Base-by-base conservation (phyloP, 1,140 invertebrate genomes). In the Heliconius melpomene region DNA sequence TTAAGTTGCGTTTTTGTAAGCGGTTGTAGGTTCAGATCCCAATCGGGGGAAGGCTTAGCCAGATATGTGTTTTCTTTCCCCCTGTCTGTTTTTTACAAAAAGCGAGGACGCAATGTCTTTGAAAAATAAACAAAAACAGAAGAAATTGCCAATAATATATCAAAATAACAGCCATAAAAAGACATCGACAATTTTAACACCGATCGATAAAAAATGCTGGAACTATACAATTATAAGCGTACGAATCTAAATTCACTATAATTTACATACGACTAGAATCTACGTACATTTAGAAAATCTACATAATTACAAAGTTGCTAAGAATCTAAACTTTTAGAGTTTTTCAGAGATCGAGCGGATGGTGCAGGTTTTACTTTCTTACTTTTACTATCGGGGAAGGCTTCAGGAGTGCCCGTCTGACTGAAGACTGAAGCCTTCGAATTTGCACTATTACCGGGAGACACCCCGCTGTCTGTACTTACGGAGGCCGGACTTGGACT, bases 271-370 rank as follows among this genome's bases (percentile, higher is more conserved):
- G 84, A 86, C 90, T 91, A 91, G 85, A 87, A 77, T 75, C 93
- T 93, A 93, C 87, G 82, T 93, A 93, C 92, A 94, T 87, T 93
- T 94, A 94, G 90, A 94, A 94, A 94, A 94, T 94, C 93, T 94
- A 94, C 92, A 93, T 94, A 94, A 93, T 94, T 94, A 94, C 93
- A 94, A 94, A 91, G 78, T 83, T 88, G 84, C 90, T 93, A 93
- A 89, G 91, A 90, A 86, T 94, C 93, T 89, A 94, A 80, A 93
- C 92, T 94, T 90, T 94, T 94, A 72, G 93, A 94, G 85, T 92
- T 93, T 85, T 94, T 94, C 57, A 94, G 85, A 84, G 91, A 91
- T 86, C 91, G 85, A 70, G 84, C 74, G 75, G 86, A 89, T 75
- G 89, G 88, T 72, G 80, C 81, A 57, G 85, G 54, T 85, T 93